A percentile compares a stretch with the other conserved stretches of the same genome.
Evolutionary conservation across 2,113 vertebrate species (phyloP).

Genomic region (Morone chrysops): DNA sequence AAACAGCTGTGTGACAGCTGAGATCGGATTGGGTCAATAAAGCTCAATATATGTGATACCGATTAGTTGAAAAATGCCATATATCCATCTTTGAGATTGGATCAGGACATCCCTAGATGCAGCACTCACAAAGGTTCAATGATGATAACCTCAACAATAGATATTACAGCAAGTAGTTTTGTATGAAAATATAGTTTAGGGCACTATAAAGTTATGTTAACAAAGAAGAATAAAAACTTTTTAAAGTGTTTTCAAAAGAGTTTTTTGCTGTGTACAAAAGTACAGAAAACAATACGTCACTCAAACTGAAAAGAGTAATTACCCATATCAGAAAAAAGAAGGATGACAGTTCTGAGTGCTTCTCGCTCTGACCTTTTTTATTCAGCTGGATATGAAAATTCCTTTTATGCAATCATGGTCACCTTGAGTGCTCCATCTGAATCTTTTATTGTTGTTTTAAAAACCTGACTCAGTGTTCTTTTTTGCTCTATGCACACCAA

Average conservation of each 20-base stretch:
- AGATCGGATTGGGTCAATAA: no score
- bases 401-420: slow-evolving; percentile 25
- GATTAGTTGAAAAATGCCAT: no score
- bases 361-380: slow-evolving; percentile 29
- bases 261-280: neutral
- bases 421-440: slow-evolving; percentile 44
- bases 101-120: neutral
- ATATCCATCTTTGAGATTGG: neutral
- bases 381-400: slow-evolving; percentile 18
- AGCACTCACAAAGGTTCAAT: neutral
- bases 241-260: no score
- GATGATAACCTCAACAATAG: neutral
- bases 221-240: neutral
- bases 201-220: neutral
- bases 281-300: neutral
- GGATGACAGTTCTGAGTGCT: slow-evolving; percentile 28
- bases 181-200: neutral
- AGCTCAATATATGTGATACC: no score
- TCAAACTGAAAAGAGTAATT: slow-evolving; percentile 23
- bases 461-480: neutral
- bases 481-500: neutral
- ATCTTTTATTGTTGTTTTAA: neutral
- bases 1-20: no score
- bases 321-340: neutral
- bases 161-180: neutral